Evolutionary conservation across 2,888 invertebrate genomes (phyloP).

Genomic region (Herminia tarsipennalis): DNA sequence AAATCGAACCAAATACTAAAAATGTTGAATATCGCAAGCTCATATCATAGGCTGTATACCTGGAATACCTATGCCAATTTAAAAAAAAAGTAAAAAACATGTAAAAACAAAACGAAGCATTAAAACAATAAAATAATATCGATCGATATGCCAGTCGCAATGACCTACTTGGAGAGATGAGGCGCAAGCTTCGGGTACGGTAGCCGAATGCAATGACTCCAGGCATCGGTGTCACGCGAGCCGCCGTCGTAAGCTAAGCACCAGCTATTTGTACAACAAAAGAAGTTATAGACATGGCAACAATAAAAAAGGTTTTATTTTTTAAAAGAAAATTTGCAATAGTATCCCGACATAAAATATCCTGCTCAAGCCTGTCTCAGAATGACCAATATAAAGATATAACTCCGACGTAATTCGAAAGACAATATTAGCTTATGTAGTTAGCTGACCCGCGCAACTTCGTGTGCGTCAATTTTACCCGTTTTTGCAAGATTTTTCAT

Average conservation of each 20-base stretch:
- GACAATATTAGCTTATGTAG: no score
- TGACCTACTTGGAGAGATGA: constrained; percentile 75
- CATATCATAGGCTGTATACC: no score
- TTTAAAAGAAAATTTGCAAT: not conserved
- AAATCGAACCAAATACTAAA: no score
- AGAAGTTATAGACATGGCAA: constrained; percentile 55
- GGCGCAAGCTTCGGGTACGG: constrained; percentile 46
- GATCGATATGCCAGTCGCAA: constrained; percentile 63
- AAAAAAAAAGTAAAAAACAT: not conserved
- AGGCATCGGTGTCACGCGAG: constrained; percentile 80
- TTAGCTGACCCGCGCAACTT: no score
- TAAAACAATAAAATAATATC: constrained; percentile 43
- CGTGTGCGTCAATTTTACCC: no score
- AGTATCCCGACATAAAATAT: no score
- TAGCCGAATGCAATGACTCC: constrained; percentile 79
- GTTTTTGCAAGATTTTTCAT: no score
- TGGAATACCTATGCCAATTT: no score
- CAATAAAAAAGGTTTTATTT: not conserved
- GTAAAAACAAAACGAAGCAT: constrained; percentile 1
- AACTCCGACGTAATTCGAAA: no score
- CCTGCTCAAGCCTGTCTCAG: no score
- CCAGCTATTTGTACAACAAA: constrained; percentile 54
- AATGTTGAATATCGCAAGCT: no score
- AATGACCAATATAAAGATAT: no score
- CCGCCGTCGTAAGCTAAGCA: constrained; percentile 76